Percentiles rank a stretch among this genome's conserved stretches.
Evolutionary conservation across 2,797 vertebrate genomes (phyloP).

Genomic region (Prionace glauca): DNA sequence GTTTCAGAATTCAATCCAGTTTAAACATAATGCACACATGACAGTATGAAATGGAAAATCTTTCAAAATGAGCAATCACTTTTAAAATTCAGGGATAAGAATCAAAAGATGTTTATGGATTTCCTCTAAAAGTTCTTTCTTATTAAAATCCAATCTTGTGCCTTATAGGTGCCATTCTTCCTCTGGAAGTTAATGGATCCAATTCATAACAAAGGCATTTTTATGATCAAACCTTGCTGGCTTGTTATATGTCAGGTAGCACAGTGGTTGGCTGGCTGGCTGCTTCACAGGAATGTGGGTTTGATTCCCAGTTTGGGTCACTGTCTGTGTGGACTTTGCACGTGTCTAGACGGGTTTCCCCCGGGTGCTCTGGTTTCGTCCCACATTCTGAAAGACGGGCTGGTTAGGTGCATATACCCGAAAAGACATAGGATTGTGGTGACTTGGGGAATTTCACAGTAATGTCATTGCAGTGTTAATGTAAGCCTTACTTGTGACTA

Average conservation of each 20-base stretch:
- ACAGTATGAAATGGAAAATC: not conserved
- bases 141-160: not conserved
- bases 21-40: not conserved
- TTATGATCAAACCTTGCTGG: not conserved
- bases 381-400: no score
- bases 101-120: not conserved
- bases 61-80: not conserved
- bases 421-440: no score
- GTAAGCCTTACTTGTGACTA: no score
- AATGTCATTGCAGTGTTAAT: no score
- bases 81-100: constrained; percentile 3
- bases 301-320: no score
- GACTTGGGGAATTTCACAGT: no score
- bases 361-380: no score
- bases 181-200: not conserved
- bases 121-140: not conserved
- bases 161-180: not conserved
- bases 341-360: no score
- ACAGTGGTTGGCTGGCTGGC: no score
- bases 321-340: no score
- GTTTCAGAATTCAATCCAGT: not conserved
- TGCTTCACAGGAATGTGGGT: no score
- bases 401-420: no score
- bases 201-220: not conserved
- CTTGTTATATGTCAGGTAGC: not conserved